Conservation (phyloP, 2,113 vertebrate species). For the Rhinolophus ferrumequinum region DNA sequence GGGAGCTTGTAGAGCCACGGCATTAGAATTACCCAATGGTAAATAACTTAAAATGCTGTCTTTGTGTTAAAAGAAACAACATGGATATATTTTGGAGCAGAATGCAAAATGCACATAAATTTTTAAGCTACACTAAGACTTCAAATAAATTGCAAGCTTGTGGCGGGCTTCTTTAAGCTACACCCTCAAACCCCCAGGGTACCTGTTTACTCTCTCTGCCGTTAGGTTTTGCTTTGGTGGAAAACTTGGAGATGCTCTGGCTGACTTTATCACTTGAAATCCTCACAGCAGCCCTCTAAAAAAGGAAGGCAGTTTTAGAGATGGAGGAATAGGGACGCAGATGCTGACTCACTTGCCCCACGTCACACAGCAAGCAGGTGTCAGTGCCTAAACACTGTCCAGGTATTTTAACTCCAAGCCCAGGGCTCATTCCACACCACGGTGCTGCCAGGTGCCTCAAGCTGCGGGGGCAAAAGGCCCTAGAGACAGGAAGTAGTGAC, state of each 20-base stretch:
- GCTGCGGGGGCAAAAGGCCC: not conserved
- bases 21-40: slow-evolving; percentile 38
- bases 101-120: slow-evolving; percentile 67
- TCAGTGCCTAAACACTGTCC: not conserved
- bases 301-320: not conserved
- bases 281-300: not conserved
- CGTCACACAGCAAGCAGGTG: not conserved
- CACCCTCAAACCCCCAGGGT: not conserved
- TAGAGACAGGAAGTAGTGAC: not conserved
- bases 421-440: not conserved
- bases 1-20: not conserved
- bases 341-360: not conserved
- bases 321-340: not conserved
- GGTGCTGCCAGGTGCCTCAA: not conserved
- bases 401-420: not conserved
- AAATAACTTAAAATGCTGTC: slow-evolving; percentile 47
- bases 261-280: slow-evolving; percentile 46
- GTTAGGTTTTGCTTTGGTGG: slow-evolving; percentile 42
- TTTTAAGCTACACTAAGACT: slow-evolving; percentile 64
- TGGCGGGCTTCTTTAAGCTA: slow-evolving; percentile 10
- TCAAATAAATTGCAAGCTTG: slow-evolving; percentile 52
- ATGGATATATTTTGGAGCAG: slow-evolving; percentile 8
- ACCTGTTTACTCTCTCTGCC: slow-evolving; percentile 36
- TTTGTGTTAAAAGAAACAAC: slow-evolving; percentile 30
- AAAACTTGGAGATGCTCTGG: slow-evolving; percentile 42